A percentile compares a stretch with the other conserved stretches of the same genome.
Conservation (phyloP, 2,113 vertebrate genomes). For the Paramormyrops kingsleyae region DNA sequence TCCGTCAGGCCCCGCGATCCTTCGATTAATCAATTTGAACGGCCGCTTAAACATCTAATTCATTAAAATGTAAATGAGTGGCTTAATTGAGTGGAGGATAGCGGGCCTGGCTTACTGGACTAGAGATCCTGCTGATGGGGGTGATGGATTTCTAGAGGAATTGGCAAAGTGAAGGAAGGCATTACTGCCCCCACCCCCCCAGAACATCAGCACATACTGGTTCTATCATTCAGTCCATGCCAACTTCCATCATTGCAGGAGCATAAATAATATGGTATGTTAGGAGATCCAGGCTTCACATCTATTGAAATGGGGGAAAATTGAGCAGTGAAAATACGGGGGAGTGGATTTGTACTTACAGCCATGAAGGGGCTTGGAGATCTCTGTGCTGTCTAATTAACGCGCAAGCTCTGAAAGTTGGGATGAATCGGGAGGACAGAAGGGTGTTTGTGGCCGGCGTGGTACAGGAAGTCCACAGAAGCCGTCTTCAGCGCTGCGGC, state of each 20-base stretch:
- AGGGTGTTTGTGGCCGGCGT: background rate
- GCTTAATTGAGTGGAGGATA: constrained; percentile 22
- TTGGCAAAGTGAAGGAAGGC: background rate
- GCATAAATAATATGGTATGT: background rate
- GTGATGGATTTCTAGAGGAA: background rate
- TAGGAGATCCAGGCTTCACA: background rate
- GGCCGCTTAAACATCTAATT: constrained; percentile 19
- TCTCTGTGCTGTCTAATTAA: background rate
- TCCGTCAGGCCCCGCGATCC: background rate
- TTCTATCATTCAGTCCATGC: background rate
- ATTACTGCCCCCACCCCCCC: no score
- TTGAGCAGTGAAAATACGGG: background rate
- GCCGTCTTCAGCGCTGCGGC: background rate
- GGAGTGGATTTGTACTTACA: background rate
- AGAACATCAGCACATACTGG: background rate
- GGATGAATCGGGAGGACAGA: background rate
- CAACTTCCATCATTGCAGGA: background rate
- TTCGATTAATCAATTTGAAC: constrained; percentile 23
- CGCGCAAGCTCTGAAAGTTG: background rate
- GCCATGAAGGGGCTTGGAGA: background rate
- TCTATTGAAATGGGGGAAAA: background rate
- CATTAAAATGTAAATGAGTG: constrained; percentile 39
- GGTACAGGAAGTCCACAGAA: background rate
- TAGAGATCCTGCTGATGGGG: constrained; percentile 2
- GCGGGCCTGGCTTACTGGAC: background rate